Percentiles rank a stretch among this genome's conserved stretches.
These are phyloP conservation scores for Chiloscyllium punctatum DNA, from an alignment of 2,797 vertebrate genomes.

Conservation along the genomic window DNA sequence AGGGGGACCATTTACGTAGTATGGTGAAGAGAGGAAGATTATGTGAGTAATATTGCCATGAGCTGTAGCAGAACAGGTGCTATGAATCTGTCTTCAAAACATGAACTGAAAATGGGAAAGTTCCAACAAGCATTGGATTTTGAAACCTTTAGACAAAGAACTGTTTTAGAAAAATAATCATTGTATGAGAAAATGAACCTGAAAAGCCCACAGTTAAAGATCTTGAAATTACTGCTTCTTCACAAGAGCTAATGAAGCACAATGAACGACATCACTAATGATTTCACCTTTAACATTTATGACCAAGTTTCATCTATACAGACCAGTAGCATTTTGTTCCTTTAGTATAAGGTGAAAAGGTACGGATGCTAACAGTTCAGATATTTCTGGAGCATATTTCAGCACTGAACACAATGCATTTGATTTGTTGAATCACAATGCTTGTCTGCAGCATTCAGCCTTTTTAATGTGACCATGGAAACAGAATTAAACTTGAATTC, in stretches of 20 bases:
- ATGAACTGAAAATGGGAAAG: too few relatives aligned
- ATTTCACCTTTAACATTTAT: not conserved
- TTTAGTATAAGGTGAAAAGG: not conserved
- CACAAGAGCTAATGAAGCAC: not conserved
- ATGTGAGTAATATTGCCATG: too few relatives aligned
- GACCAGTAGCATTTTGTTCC: not conserved
- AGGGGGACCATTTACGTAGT: too few relatives aligned
- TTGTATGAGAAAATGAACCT: not conserved
- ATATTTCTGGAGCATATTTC: not conserved
- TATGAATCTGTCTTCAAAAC: too few relatives aligned
- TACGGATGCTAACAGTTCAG: not conserved
- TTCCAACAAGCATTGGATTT: not conserved
- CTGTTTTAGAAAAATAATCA: not conserved
- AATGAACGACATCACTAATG: not conserved
- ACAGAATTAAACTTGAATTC: constrained; percentile 7
- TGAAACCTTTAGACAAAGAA: not conserved
- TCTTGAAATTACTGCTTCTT: not conserved
- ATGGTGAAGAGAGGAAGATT: too few relatives aligned
- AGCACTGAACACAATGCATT: not conserved
- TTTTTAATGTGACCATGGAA: constrained; percentile 27
- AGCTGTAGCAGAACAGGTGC: too few relatives aligned
- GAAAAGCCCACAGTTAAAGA: not conserved
- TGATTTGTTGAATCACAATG: not conserved
- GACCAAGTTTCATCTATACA: not conserved
- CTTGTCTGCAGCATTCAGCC: not conserved